phyloP scores from a whole-genome alignment of 2,888 invertebrate genomes.

The Podotricha telesiphe region DNA sequence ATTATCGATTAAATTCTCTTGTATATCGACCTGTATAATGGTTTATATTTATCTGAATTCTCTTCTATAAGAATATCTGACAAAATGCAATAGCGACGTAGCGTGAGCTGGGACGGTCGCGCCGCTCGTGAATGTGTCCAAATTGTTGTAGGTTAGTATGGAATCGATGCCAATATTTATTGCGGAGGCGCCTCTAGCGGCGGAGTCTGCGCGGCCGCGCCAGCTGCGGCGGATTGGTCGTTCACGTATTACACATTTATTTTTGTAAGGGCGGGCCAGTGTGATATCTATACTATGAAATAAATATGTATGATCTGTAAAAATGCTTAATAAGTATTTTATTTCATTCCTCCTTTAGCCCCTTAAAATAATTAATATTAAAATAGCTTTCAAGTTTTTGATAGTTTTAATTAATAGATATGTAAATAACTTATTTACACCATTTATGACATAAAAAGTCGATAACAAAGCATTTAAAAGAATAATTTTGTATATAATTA shows the following conservation, averaged over 20 bases:
- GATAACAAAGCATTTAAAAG: too few species aligned
- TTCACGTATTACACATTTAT: constrained; percentile 81
- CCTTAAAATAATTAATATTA: background rate
- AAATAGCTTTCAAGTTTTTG: too few species aligned
- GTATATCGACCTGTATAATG: constrained; percentile 83
- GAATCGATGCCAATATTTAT: constrained; percentile 74
- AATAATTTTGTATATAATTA: too few species aligned
- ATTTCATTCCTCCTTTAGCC: constrained; percentile 38
- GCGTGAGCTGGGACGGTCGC: constrained; percentile 64
- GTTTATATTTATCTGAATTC: constrained; percentile 79
- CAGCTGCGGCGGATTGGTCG: constrained; percentile 70
- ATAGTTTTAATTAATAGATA: too few species aligned
- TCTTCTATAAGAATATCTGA: constrained; percentile 74
- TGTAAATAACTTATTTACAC: too few species aligned
- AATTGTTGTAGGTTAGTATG: constrained; percentile 76
- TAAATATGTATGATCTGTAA: constrained; percentile 84
- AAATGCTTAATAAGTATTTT: constrained; percentile 69
- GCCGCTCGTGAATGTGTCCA: constrained; percentile 69
- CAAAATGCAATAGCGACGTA: constrained; percentile 64
- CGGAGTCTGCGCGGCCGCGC: constrained; percentile 64
- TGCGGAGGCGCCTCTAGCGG: constrained; percentile 50
- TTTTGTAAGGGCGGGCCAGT: constrained; percentile 84
- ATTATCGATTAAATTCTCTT: constrained; percentile 67
- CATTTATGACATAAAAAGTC: too few species aligned
- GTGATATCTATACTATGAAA: constrained; percentile 84